Evolutionary conservation across 2,888 invertebrate genomes (phyloP).

Genomic region (Anaspis maculata): DNA sequence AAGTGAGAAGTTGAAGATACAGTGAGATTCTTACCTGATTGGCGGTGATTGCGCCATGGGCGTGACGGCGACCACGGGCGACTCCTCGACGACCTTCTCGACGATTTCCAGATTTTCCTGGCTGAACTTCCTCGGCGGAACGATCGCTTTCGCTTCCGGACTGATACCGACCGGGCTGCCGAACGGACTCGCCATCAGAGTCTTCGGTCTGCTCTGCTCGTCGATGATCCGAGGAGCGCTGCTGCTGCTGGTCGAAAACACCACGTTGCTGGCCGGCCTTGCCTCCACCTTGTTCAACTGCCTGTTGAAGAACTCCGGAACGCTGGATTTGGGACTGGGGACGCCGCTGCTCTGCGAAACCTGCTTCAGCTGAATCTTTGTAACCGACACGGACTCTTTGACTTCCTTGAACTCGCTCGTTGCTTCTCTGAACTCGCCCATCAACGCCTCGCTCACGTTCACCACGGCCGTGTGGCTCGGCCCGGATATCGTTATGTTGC

Average conservation of each 20-base stretch:
- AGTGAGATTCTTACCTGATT: no score
- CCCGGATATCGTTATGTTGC: constrained; percentile 31
- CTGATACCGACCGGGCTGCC: constrained; percentile 14
- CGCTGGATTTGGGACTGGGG: constrained; percentile 34
- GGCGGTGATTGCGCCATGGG: no score
- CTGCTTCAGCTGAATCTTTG: constrained; percentile 51
- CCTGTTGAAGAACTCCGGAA: constrained; percentile 63
- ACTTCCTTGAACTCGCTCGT: constrained; percentile 22
- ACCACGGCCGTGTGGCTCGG: constrained; percentile 35
- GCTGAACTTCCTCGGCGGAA: constrained; percentile 29
- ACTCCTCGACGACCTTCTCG: no score
- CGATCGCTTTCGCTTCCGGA: constrained; percentile 6
- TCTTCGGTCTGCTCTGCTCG: constrained; percentile 26
- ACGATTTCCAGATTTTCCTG: constrained; percentile 39
- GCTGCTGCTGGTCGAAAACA: constrained; percentile 54
- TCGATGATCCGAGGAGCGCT: constrained; percentile 39
- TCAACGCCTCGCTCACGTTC: not conserved
- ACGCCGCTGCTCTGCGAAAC: constrained; percentile 32
- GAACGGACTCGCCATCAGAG: no score
- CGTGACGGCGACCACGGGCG: no score
- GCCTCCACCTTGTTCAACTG: constrained; percentile 63
- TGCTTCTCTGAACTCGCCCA: constrained; percentile 1
- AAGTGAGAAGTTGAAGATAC: no score
- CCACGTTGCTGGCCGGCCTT: constrained; percentile 54
- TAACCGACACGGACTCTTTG: constrained; percentile 43